Base-by-base conservation (phyloP, 1,140 invertebrate genomes). In the Phocides pigmalion region DNA sequence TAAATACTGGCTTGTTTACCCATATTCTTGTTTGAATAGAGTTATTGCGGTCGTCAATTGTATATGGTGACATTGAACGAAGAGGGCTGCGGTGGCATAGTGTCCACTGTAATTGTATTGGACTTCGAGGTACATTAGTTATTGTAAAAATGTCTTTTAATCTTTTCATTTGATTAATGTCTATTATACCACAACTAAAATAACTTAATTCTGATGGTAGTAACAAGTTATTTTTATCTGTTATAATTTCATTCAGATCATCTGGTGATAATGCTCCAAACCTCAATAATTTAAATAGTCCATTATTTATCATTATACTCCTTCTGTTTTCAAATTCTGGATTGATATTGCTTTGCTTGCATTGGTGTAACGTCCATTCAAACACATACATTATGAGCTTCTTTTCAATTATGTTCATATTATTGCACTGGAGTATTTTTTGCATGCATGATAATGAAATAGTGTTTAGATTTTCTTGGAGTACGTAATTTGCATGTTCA, bases 311-410 rank as follows among this genome's bases (percentile, higher is more conserved):
- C 39, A 93, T 70, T 12, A 93, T 64, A 56, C 83, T 70, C 47
- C 87, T 70, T 72, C 89, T 85, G 68, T 89, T 92, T 50, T 87
- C 76, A 58, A 84, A 64, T 44, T 81, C 79, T 16, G 62, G 59
- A 49, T 74, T 44, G 5, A 92, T 62, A 51, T 81, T 72, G 72
- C 79, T 84, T 56, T 88, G 76, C 68, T 89, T 67, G 73, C 92
- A 93, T 65, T 92, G 92, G 64, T 75, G 72, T 64, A 75, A 49
- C 22, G 90, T 87, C 93, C 93, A 94, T 68, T 92, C 81, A 74
- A 93, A 84, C 28, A 89, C 82, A 68, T 86, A 72, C 42, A 84
- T 82, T 28, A 93, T 89, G 0, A 93, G 79, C 67, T 92, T 83
- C 63, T 87, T 89, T 86, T 92, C 90, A 20, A 58, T 77, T 22